phyloP scores from a whole-genome alignment of 2,888 invertebrate genomes.

The Frankliniella fusca region DNA sequence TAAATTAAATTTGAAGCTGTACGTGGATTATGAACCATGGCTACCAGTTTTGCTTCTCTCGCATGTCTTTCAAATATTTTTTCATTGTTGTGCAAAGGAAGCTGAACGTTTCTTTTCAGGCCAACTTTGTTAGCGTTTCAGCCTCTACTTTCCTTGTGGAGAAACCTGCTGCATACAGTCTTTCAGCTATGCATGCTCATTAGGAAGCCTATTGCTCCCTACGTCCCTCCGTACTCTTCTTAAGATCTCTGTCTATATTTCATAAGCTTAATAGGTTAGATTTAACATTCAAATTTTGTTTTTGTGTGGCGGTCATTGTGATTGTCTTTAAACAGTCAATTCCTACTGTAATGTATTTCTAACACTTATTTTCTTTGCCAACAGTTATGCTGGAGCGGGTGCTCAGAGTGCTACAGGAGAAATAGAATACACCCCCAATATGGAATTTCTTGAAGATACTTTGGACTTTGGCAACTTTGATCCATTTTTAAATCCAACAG shows the following conservation, averaged over 20 bases:
- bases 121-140: background rate
- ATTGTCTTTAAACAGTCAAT: background rate
- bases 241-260: background rate
- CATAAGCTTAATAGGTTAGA: background rate
- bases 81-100: background rate
- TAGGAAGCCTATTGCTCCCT: too few relatives aligned
- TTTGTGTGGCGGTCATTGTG: background rate
- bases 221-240: too few relatives aligned
- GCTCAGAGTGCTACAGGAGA: constrained; percentile 20
- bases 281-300: background rate
- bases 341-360: background rate
- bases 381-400: constrained; percentile 34
- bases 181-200: background rate
- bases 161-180: background rate
- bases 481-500: background rate
- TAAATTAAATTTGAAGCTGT: background rate
- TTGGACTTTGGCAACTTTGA: constrained; percentile 6
- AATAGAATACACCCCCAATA: background rate
- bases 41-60: background rate
- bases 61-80: background rate
- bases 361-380: constrained; percentile 35
- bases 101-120: background rate
- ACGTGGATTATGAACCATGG: background rate
- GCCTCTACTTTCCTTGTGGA: background rate
- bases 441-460: background rate